These are phyloP conservation scores for Xenentodon cancila DNA, from an alignment of 2,797 vertebrate genomes.

Conservation along the genomic window DNA sequence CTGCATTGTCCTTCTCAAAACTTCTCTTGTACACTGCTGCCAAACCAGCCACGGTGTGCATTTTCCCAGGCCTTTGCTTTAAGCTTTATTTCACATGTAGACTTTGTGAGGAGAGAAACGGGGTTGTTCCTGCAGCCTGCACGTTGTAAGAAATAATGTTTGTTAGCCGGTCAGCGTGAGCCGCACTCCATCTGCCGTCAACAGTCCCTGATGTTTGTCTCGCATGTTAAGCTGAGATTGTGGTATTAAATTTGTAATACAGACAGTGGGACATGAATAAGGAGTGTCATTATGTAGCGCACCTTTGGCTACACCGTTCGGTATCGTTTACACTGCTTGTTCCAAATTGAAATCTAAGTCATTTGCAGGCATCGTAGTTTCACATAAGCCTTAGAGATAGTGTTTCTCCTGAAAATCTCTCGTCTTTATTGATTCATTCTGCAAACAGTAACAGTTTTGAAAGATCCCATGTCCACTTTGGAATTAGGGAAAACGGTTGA, in stretches of 20 bases:
- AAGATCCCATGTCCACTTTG: conserved; percentile 19
- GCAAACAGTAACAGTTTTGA: conserved; percentile 48
- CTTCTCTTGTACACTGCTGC: conserved; percentile 76
- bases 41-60: conserved; percentile 65
- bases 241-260: conserved; percentile 49
- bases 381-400: conserved; percentile 52
- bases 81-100: conserved; percentile 68
- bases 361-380: conserved; percentile 50
- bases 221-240: conserved; percentile 31
- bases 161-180: conserved; percentile 73
- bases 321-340: conserved; percentile 55
- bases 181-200: conserved; percentile 32
- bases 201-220: conserved; percentile 24
- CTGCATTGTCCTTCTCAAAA: conserved; percentile 72
- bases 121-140: conserved; percentile 58
- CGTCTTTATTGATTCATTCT: conserved; percentile 46
- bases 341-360: conserved; percentile 68
- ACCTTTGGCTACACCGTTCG: conserved; percentile 59
- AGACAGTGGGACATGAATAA: conserved; percentile 48
- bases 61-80: conserved; percentile 70
- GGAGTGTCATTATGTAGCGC: conserved; percentile 52
- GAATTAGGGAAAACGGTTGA: conserved; percentile 27
- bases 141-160: conserved; percentile 59
- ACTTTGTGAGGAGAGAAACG: conserved; percentile 74
- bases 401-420: conserved; percentile 40